Conservation (phyloP, 2,113 vertebrate species). For the Trichomycterus rosablanca region DNA sequence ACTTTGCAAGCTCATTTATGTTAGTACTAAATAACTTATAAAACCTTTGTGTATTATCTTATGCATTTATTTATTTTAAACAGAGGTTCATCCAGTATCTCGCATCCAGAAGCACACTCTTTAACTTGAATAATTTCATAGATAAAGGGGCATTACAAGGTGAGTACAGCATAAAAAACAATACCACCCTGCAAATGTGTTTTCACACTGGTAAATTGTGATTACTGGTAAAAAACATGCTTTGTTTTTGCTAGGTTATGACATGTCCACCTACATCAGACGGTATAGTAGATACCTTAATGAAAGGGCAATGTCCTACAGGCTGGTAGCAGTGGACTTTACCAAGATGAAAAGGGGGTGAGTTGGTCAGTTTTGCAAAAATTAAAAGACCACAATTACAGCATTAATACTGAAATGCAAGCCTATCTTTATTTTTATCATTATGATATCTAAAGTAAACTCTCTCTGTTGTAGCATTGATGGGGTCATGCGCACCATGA, state of each 20-base stretch:
- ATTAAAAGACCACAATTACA: too few relatives aligned
- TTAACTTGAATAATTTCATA: conserved; percentile 95
- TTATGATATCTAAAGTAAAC: conserved; percentile 1
- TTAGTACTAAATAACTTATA: too few relatives aligned
- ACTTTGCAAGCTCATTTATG: too few relatives aligned
- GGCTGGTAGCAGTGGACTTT: conserved; percentile 89
- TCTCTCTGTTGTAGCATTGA: conserved; percentile 65
- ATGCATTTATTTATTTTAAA: too few relatives aligned
- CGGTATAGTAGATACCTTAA: conserved; percentile 94
- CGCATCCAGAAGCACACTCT: conserved; percentile 89
- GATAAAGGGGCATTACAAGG: conserved; percentile 92
- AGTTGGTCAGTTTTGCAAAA: not conserved
- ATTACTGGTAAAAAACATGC: not conserved
- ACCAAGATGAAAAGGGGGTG: conserved; percentile 96
- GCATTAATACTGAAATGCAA: too few relatives aligned
- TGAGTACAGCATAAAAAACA: conserved; percentile 51
- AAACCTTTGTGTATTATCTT: too few relatives aligned
- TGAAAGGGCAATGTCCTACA: conserved; percentile 91
- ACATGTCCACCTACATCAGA: conserved; percentile 94
- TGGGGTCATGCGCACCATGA: conserved; percentile 92
- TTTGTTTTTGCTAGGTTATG: conserved; percentile 69
- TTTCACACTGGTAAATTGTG: not conserved
- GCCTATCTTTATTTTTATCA: too few relatives aligned
- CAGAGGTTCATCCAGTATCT: conserved; percentile 94
- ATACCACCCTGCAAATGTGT: not conserved